Evolutionary conservation across 2,888 invertebrate species (phyloP).

Genomic region (Schrankia costaestrigalis): DNA sequence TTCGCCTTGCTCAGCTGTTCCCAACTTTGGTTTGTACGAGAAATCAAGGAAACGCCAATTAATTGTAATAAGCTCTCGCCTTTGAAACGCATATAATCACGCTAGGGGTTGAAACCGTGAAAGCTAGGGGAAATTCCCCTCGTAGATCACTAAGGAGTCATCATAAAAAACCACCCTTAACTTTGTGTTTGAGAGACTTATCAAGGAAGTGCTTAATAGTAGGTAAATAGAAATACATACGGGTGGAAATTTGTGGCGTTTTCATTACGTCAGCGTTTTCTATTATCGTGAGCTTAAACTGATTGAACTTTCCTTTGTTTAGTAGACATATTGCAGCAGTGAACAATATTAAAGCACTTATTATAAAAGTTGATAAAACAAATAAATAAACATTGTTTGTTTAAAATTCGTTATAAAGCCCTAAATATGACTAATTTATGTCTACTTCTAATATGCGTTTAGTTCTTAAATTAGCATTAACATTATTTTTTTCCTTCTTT

Average conservation of each 20-base stretch:
- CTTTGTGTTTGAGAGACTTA: conserved; percentile 32
- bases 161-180: conserved; percentile 35
- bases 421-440: too few relatives aligned
- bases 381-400: too few relatives aligned
- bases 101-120: conserved; percentile 21
- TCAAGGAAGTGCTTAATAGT: conserved; percentile 35
- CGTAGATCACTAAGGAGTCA: conserved; percentile 26
- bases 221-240: conserved; percentile 26
- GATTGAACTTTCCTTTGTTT: too few relatives aligned
- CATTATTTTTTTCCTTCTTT: too few relatives aligned
- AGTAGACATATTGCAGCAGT: too few relatives aligned
- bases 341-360: too few relatives aligned
- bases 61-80: conserved; percentile 35
- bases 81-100: conserved; percentile 37
- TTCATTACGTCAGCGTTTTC: background rate
- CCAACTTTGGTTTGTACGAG: conserved; percentile 22
- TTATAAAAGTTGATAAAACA: too few relatives aligned
- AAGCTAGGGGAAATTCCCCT: conserved; percentile 23
- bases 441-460: too few relatives aligned
- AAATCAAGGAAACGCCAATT: conserved; percentile 34
- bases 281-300: too few relatives aligned
- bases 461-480: too few relatives aligned
- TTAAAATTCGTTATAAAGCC: too few relatives aligned
- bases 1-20: too few relatives aligned
- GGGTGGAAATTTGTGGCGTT: background rate